These are phyloP conservation scores for Acrocephalus scirpaceus DNA, from an alignment of 2,797 vertebrate species.

Conservation along the genomic window DNA sequence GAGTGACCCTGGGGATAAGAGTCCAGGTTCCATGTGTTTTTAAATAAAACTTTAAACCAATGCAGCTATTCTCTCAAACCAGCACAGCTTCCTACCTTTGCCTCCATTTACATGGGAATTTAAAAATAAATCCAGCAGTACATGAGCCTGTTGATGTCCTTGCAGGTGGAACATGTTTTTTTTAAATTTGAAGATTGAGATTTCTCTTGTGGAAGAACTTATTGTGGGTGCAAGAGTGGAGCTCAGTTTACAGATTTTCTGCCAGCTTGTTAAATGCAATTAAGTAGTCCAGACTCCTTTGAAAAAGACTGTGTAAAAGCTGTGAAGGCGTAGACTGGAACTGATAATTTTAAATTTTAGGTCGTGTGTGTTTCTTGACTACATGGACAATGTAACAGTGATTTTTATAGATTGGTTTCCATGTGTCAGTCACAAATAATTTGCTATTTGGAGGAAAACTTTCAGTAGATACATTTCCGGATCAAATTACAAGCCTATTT, in stretches of 20 bases:
- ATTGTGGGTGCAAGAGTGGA: neutral
- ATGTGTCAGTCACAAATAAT: neutral
- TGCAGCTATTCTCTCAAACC: conserved; percentile 7
- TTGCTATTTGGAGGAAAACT: neutral
- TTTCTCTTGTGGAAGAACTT: neutral
- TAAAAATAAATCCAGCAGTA: conserved; percentile 26
- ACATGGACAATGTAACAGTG: neutral
- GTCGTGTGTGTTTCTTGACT: neutral
- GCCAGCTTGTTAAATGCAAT: neutral
- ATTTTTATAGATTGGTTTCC: neutral
- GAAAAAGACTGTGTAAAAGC: neutral
- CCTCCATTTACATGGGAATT: neutral
- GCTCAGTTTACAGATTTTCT: neutral
- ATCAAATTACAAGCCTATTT: conserved; percentile 19
- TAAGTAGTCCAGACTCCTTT: neutral
- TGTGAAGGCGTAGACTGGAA: neutral
- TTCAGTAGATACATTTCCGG: neutral
- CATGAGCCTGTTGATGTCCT: neutral
- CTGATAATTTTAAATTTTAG: neutral
- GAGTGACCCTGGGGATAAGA: neutral
- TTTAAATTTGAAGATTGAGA: neutral
- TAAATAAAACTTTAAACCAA: neutral
- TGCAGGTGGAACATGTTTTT: neutral
- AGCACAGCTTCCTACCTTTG: neutral
- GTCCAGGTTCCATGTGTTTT: neutral